Evolutionary conservation across 37 sponge, comb jelly and placozoan species (phyloP).

Genomic region (Theonella swinhoei): DNA sequence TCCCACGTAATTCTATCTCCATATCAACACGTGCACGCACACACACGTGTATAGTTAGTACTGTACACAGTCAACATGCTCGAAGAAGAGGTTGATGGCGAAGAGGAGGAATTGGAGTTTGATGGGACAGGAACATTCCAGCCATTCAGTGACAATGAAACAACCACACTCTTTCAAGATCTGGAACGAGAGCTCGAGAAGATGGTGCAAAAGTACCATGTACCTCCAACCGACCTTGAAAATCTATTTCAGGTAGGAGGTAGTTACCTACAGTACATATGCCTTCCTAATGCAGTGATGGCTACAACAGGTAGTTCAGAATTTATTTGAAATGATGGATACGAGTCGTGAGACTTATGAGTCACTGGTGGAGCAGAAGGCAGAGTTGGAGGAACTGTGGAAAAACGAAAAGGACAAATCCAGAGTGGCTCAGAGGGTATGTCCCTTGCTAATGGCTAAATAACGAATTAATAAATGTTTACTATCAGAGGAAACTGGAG

Average conservation of each 20-base stretch:
- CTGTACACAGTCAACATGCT: not conserved
- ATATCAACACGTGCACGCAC: too few species aligned
- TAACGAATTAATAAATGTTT: not conserved
- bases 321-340: slow-evolving; percentile 58
- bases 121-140: slow-evolving; percentile 19
- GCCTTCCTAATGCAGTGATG: not conserved
- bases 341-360: slow-evolving; percentile 41
- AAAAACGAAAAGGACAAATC: slow-evolving; percentile 64
- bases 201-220: slow-evolving; percentile 27
- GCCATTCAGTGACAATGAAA: slow-evolving; percentile 25
- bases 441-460: not conserved
- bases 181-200: slow-evolving; percentile 46
- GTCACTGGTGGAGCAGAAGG: slow-evolving; percentile 42
- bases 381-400: slow-evolving; percentile 69
- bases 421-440: slow-evolving; percentile 42
- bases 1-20: too few species aligned
- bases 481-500: slow-evolving; percentile 45
- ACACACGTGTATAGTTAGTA: not conserved
- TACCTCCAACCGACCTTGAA: slow-evolving; percentile 46
- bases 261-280: too few species aligned
- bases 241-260: slow-evolving; percentile 42
- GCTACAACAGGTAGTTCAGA: slow-evolving; percentile 28
- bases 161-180: slow-evolving; percentile 27
- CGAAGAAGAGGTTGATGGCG: not conserved
- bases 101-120: slow-evolving; percentile 3